Evolutionary conservation across 2,113 vertebrate species (phyloP), one percentile per base, ranked within the genome.

Genomic region (Panthera leo): DNA sequence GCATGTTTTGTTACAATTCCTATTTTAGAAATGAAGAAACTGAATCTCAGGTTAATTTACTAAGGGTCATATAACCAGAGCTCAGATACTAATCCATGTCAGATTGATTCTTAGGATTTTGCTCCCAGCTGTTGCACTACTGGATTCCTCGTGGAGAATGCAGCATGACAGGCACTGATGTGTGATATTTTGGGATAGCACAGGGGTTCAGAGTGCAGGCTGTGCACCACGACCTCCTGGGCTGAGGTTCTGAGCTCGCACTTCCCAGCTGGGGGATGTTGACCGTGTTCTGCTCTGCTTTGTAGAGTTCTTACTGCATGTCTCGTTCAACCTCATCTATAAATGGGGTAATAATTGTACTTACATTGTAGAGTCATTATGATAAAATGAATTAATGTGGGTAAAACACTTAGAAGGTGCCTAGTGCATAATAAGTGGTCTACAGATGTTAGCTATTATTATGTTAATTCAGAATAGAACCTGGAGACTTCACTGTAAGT

Each of bases 111-210:
- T 39, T 29, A 61, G 5, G 55, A 11, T 36, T 89, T 84, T 86
- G 76, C 25, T 48, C 5, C n/a, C 19, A 16, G 27, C 42, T 13
- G 13, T 51, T 31, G 12, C 7, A 0, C 11, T 55, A 13, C 29
- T 21, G 48, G 65, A 70, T 85, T 95, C 31, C 51, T 91, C 75
- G 5, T 4, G 18, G 39, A 63, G 36, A 14, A 34, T 9, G 45
- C 21, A 31, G 29, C 6, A n/a, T 3, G 65, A 75, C 65, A 42
- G 85, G 13, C 48, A 55, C 36, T 68, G 51, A 10, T 76, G 48
- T 21, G n/a, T 3, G 0, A 2, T 55, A 3, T 25, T 61, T 13
- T n/a, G 5, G 68, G 39, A 9, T 1, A 4, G 8, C 19, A 45
- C 42, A 36, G 31, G 21, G 78, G 19, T 27, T 45, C 19, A 55